These are phyloP conservation scores for Sebastes miniatus DNA, from an alignment of 2,797 vertebrate species.

Conservation along the genomic window DNA sequence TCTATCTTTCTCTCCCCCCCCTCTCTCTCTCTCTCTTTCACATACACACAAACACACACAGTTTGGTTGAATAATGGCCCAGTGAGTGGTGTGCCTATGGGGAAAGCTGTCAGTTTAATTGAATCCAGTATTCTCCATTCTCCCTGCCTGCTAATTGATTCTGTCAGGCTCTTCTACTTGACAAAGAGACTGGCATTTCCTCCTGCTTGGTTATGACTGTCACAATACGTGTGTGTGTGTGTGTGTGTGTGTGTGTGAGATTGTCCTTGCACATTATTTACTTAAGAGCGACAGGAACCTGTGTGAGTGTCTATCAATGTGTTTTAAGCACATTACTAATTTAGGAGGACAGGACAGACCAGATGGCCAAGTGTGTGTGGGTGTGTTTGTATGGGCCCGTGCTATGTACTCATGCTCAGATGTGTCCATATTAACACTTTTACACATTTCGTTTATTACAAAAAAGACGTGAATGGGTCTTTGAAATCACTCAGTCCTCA, in stretches of 20 bases:
- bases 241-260: constrained; percentile 15
- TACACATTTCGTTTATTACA: neutral
- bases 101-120: constrained; percentile 81
- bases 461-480: neutral
- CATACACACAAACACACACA: constrained; percentile 31
- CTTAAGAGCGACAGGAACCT: constrained; percentile 12
- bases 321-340: constrained; percentile 8
- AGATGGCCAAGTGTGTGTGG: neutral
- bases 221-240: constrained; percentile 41
- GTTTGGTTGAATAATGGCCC: constrained; percentile 75
- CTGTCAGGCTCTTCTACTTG: constrained; percentile 78
- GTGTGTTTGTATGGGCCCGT: neutral
- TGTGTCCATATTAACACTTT: neutral
- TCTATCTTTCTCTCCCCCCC: neutral
- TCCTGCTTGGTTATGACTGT: constrained; percentile 69
- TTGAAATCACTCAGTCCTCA: neutral
- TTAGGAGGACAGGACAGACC: neutral
- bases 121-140: constrained; percentile 78
- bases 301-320: neutral
- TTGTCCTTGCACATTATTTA: constrained; percentile 42
- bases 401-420: neutral
- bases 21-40: neutral
- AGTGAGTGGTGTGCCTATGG: constrained; percentile 74
- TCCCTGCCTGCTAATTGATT: constrained; percentile 80
- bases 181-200: constrained; percentile 78